Evolutionary conservation across 2,888 invertebrate species (phyloP).

Genomic region (Cyclophora punctaria): DNA sequence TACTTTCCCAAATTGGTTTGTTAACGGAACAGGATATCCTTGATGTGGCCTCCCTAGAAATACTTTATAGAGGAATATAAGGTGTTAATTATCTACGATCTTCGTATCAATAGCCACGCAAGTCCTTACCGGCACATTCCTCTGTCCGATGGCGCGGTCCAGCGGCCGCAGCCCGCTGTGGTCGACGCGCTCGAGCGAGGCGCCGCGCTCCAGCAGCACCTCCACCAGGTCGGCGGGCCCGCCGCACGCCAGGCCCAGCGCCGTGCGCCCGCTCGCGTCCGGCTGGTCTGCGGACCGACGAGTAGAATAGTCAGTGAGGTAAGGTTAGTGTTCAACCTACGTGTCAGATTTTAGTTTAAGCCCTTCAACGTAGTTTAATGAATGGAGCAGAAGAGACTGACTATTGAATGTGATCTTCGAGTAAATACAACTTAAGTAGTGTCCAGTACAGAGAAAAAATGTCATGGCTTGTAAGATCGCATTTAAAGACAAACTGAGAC

Average conservation of each 20-base stretch:
- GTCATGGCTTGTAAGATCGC: no score
- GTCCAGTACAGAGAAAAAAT: no score
- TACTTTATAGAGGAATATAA: background rate
- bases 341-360: no score
- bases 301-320: no score
- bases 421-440: no score
- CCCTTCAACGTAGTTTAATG: no score
- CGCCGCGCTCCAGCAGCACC: constrained; percentile 89
- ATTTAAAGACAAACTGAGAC: no score
- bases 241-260: constrained; percentile 89
- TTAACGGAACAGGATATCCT: no score
- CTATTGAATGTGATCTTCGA: no score
- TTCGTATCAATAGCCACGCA: background rate
- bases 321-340: no score
- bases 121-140: constrained; percentile 81
- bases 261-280: constrained; percentile 91
- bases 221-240: constrained; percentile 84
- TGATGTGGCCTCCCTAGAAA: background rate
- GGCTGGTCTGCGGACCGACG: constrained; percentile 71
- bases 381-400: no score
- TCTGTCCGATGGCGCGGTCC: constrained; percentile 93
- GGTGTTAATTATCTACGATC: background rate
- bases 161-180: constrained; percentile 93
- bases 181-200: constrained; percentile 93
- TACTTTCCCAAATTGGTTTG: background rate